These are phyloP conservation scores for Excalfactoria chinensis DNA, from an alignment of 2,113 vertebrate genomes.

Conservation along the genomic window DNA sequence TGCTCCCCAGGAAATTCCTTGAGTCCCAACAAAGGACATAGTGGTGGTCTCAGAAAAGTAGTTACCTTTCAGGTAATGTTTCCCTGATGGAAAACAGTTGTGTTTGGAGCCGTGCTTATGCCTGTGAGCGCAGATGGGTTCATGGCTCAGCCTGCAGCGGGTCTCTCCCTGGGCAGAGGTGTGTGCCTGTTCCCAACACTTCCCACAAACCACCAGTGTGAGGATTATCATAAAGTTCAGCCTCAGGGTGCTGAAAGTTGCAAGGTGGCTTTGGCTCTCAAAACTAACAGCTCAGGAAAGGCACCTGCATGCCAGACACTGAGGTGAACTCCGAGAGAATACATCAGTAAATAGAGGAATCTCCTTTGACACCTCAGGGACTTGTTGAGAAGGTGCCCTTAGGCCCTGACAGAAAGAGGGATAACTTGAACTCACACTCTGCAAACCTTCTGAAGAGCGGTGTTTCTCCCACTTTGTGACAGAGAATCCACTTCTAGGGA, in stretches of 20 bases:
- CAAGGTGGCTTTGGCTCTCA: background rate
- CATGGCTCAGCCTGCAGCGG: accelerated
- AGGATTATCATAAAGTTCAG: background rate
- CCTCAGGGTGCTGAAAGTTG: background rate
- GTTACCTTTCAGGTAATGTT: background rate
- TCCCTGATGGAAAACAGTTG: background rate
- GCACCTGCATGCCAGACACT: background rate
- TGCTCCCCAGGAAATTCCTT: background rate
- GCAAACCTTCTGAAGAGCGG: background rate
- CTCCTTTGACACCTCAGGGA: background rate
- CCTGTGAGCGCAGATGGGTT: background rate
- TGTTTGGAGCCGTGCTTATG: background rate
- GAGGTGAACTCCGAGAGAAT: background rate
- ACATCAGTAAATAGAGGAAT: background rate
- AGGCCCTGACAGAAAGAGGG: accelerated
- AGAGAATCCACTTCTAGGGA: background rate
- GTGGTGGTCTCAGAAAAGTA: background rate
- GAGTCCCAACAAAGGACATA: background rate
- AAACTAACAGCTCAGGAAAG: background rate
- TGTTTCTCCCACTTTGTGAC: background rate
- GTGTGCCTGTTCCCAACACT: background rate
- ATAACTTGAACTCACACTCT: background rate
- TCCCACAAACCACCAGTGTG: background rate
- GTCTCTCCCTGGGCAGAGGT: background rate
- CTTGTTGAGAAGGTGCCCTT: background rate